phyloP scores from a whole-genome alignment of 2,797 vertebrate species.

The Heteromormyrus szaboi region DNA sequence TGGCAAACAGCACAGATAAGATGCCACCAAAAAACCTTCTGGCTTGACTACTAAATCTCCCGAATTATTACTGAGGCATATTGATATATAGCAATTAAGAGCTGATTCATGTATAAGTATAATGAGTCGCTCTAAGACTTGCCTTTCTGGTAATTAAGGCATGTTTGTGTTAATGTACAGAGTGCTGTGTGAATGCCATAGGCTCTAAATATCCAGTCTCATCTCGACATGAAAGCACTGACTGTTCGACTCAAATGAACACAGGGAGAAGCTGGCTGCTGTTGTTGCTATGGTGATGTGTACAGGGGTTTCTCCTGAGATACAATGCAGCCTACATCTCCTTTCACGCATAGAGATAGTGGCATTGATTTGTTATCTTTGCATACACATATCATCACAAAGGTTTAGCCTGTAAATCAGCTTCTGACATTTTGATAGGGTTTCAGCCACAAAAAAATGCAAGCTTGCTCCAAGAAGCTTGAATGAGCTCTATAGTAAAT shows the following conservation, averaged over 20 bases:
- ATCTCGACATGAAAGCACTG: conserved; percentile 14
- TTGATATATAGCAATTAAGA: neutral
- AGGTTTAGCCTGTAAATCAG: neutral
- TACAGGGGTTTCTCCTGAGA: neutral
- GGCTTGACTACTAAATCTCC: neutral
- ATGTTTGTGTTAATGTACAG: neutral
- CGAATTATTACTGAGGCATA: neutral
- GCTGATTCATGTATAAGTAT: neutral
- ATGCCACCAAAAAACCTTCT: neutral
- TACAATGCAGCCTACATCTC: neutral
- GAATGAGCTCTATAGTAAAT: neutral
- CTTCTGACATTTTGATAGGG: neutral
- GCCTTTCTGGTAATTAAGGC: neutral
- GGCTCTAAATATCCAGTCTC: conserved; percentile 21
- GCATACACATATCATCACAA: neutral
- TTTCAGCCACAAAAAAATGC: neutral
- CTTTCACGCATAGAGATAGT: neutral
- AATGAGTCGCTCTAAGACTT: neutral
- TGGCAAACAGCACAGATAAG: neutral
- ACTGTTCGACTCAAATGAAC: conserved; percentile 12
- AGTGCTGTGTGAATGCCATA: conserved; percentile 14
- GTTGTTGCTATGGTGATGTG: conserved; percentile 27
- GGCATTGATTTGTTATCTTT: neutral
- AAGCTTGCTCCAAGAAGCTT: neutral
- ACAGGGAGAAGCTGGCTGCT: neutral